phyloP scores from a whole-genome alignment of 2,888 invertebrate species.

The Cerastoderma edule region DNA sequence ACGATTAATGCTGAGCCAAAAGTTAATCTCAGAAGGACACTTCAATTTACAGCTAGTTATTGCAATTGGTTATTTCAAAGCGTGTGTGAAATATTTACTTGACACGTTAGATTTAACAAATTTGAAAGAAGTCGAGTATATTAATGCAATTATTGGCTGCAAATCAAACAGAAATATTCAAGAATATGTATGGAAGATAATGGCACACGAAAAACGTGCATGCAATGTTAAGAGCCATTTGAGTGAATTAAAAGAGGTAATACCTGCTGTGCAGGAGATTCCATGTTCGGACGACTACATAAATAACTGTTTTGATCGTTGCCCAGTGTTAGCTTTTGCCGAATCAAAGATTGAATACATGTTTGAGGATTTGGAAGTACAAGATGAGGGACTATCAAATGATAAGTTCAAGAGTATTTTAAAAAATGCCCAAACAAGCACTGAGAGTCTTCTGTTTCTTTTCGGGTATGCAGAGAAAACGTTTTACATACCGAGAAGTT shows the following conservation, averaged over 20 bases:
- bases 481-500: slow-evolving; percentile 34
- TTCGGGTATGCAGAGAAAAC: slow-evolving; percentile 22
- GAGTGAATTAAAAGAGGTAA: slow-evolving; percentile 6
- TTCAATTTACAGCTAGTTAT: slow-evolving; percentile 27
- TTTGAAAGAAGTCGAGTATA: not conserved
- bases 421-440: no score
- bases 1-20: no score
- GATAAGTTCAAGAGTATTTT: no score
- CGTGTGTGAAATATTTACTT: not conserved
- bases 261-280: slow-evolving; percentile 5
- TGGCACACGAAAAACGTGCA: not conserved
- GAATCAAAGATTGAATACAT: no score
- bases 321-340: no score
- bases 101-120: not conserved
- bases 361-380: no score
- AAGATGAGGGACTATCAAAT: no score
- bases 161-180: no score
- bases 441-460: slow-evolving; percentile 5
- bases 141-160: not conserved
- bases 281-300: no score
- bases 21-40: not conserved
- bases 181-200: not conserved
- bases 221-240: not conserved
- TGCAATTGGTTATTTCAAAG: slow-evolving; percentile 39
- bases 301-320: no score